Evolutionary conservation across 2,888 invertebrate genomes (phyloP), one percentile per base, ranked within the genome.

Genomic region (Melangyna quadrimaculata): DNA sequence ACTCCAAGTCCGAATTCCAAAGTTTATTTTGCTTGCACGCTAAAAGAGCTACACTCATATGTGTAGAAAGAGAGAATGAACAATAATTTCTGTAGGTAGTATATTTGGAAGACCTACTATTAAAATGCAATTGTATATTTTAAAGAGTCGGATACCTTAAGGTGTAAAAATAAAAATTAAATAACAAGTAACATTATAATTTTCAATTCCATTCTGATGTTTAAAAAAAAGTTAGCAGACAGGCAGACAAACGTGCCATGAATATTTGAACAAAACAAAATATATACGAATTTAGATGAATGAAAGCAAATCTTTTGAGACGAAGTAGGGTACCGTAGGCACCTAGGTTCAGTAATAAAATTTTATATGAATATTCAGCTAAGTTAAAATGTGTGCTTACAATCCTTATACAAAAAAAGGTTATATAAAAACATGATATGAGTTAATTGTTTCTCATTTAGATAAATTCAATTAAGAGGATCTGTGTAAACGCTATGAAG

Each of bases 371-470:
- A 61, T 70, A 70, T 70, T 77, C 61, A 70, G 77, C 29, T 29
- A 8, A n/a, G 10, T n/a, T 24, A 53, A 77, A 61, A 24, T 27
- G 14, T 72, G 63, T 65, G 57, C 71, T 48, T 45, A 72, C 65
- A 71, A 63, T 22, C 67, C 35, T 35, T 32, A n/a, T n/a, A n/a
- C n/a, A n/a, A 35, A 51, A 48, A 45, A 19, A 45, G 32, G 67
- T 51, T 67, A 67, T 67, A 67, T 48, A 67, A 67, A 14, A 67
- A 51, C 67, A 67, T 67, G 48, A 51, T 51, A 67, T n/a, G n/a
- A 67, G 48, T 51, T 51, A 67, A 67, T 51, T 67, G 48, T 35
- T 67, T 67, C 35, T 67, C n/a, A 35, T 32, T 67, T 51, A 67
- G 35, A 51, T 51, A 35, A 48, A 67, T 67, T 51, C 67, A 67